Evolutionary conservation across 2,797 vertebrate species (phyloP), one percentile per base, ranked within the genome.

Genomic region (Bovichtus diacanthus): DNA sequence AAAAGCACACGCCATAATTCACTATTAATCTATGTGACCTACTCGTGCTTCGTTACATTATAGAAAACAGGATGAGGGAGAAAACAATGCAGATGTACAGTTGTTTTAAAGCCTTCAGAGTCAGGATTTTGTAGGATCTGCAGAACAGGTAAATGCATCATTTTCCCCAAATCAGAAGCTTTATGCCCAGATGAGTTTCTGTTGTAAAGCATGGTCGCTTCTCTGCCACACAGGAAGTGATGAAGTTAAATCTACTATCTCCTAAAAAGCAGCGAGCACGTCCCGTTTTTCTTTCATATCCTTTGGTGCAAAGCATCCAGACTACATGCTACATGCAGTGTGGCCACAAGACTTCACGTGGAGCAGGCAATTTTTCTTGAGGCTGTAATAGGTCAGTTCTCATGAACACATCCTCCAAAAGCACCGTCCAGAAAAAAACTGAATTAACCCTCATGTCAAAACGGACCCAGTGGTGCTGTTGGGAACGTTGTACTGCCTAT

Each of bases 21-120:
- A 38, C 19, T 65, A 68, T 70, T 83, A 86, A 87, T 91, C 85
- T 82, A 19, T 72, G 62, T 64, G 78, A 77, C 78, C 85, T 54
- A 58, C 56, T 79, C 61, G 4, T 76, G 78, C 41, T 66, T 76
- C 74, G 76, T 84, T 84, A 69, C 59, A 19, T 85, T 73, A 82
- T 34, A 44, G 43, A 47, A 60, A 63, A 70, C 18, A n/a, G 34
- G 18, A 64, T 25, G 38, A 49, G 55, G 12, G 31, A 73, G 53
- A 12, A 25, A 29, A 44, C 39, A 51, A 51, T 25, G n/a, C 3
- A 63, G 49, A 67, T 69, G 21, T 25, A 53, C 9, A 36, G 61
- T 58, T 75, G 61, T 68, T 46, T 19, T 46, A 25, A 80, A 34
- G 63, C 60, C 64, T 62, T 15, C 4, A 9, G 44, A 50, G 19